phyloP scores from a whole-genome alignment of 2,888 invertebrate genomes.

The Malacosoma neustria region DNA sequence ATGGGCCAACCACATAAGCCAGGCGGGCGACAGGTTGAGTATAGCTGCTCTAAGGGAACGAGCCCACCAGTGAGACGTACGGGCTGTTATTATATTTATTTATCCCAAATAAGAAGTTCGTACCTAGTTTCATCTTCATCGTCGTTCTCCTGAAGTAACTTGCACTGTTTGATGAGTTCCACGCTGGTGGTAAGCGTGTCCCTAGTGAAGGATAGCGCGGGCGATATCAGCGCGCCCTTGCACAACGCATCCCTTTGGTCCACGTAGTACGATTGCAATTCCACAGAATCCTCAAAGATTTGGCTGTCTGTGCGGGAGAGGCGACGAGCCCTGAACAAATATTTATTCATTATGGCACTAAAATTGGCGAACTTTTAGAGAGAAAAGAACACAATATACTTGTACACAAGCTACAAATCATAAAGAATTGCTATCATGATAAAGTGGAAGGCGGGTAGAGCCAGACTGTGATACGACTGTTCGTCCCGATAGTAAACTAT shows the following conservation, averaged over 20 bases:
- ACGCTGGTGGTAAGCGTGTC: conserved; percentile 84
- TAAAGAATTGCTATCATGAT: too few relatives aligned
- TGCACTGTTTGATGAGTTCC: conserved; percentile 83
- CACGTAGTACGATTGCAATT: conserved; percentile 93
- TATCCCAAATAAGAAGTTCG: not conserved
- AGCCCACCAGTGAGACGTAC: too few relatives aligned
- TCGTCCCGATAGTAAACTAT: too few relatives aligned
- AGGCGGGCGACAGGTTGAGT: too few relatives aligned
- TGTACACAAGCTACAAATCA: too few relatives aligned
- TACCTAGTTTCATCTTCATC: conserved; percentile 82
- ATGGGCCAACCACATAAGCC: too few relatives aligned
- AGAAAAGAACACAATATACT: too few relatives aligned
- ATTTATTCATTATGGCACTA: too few relatives aligned
- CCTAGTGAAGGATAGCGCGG: conserved; percentile 88
- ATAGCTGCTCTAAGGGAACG: too few relatives aligned
- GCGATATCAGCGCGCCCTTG: conserved; percentile 86
- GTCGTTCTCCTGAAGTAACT: conserved; percentile 83
- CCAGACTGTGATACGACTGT: too few relatives aligned
- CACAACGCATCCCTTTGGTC: conserved; percentile 83
- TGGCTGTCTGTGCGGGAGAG: conserved; percentile 94
- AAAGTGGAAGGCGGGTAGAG: too few relatives aligned
- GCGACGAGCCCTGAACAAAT: conserved; percentile 80
- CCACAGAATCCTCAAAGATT: conserved; percentile 95
- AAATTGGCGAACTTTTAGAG: too few relatives aligned
- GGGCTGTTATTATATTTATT: not conserved